phyloP scores from a whole-genome alignment of 2,797 vertebrate species.

The Falco rusticolus region DNA sequence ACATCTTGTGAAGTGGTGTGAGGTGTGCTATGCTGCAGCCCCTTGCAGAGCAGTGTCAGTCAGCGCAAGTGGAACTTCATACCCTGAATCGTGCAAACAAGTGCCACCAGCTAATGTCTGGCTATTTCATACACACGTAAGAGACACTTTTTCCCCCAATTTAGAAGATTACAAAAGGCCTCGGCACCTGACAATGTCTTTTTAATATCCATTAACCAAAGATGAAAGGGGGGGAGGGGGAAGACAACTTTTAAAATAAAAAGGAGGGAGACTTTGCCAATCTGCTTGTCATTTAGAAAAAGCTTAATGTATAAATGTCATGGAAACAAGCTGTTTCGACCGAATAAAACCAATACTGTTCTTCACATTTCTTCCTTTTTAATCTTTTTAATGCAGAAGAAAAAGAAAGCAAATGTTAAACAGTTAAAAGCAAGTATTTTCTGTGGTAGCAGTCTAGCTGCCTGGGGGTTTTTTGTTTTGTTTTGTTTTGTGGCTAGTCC shows the following conservation, averaged over 20 bases:
- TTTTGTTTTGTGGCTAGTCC: neutral
- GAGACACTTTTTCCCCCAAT: neutral
- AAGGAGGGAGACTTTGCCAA: constrained; percentile 59
- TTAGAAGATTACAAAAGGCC: neutral
- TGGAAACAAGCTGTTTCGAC: constrained; percentile 66
- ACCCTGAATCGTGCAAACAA: neutral
- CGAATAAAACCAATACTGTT: constrained; percentile 31
- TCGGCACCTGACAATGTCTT: constrained; percentile 36
- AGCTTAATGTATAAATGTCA: constrained; percentile 73
- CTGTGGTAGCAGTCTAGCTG: neutral
- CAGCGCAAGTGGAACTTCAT: neutral
- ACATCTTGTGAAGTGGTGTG: neutral
- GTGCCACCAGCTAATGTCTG: neutral
- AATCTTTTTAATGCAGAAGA: constrained; percentile 58
- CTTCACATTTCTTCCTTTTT: constrained; percentile 40
- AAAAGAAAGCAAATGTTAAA: constrained; percentile 67
- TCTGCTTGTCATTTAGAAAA: constrained; percentile 75
- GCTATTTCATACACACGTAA: fast-evolving
- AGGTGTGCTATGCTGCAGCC: neutral
- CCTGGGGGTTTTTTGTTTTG: neutral
- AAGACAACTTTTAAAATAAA: neutral
- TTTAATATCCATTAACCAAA: constrained; percentile 51
- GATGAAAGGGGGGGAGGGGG: neutral
- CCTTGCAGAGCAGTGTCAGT: neutral
- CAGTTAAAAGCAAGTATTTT: constrained; percentile 64